Evolutionary conservation across 2,797 vertebrate genomes (phyloP).

Genomic region (Lagodon rhomboides): DNA sequence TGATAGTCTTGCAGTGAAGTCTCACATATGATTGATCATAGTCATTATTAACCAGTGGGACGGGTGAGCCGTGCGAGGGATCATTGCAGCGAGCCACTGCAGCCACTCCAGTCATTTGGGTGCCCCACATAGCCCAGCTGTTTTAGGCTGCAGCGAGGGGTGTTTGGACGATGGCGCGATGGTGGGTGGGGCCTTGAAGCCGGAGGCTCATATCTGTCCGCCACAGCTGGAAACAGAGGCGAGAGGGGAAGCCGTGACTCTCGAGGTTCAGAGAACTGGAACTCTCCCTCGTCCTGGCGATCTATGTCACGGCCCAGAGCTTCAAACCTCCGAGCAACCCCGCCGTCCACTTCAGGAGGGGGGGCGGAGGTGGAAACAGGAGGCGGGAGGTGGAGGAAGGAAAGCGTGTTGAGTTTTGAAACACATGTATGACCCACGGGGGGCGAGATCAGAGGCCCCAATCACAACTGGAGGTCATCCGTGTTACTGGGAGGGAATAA

Average conservation of each 20-base stretch:
- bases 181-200: conserved; percentile 27
- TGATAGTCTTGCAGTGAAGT: conserved; percentile 49
- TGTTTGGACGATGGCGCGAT: conserved; percentile 8
- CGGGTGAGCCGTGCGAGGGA: conserved; percentile 35
- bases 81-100: conserved; percentile 31
- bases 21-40: conserved; percentile 71
- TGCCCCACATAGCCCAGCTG: conserved; percentile 55
- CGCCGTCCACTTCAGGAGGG: background rate
- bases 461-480: conserved; percentile 72
- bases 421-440: conserved; percentile 63
- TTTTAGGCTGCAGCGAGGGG: conserved; percentile 13
- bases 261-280: conserved; percentile 54
- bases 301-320: conserved; percentile 48
- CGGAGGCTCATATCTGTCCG: conserved; percentile 40
- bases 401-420: conserved; percentile 57
- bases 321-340: conserved; percentile 38
- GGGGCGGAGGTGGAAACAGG: background rate
- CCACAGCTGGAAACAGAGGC: conserved; percentile 54
- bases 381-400: conserved; percentile 24
- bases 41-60: conserved; percentile 71
- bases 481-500: conserved; percentile 56
- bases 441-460: conserved; percentile 62
- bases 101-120: conserved; percentile 30
- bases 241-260: conserved; percentile 30
- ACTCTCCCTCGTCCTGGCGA: conserved; percentile 36